Conservation (phyloP, 2,113 vertebrate genomes). For the Otocyon megalotis region DNA sequence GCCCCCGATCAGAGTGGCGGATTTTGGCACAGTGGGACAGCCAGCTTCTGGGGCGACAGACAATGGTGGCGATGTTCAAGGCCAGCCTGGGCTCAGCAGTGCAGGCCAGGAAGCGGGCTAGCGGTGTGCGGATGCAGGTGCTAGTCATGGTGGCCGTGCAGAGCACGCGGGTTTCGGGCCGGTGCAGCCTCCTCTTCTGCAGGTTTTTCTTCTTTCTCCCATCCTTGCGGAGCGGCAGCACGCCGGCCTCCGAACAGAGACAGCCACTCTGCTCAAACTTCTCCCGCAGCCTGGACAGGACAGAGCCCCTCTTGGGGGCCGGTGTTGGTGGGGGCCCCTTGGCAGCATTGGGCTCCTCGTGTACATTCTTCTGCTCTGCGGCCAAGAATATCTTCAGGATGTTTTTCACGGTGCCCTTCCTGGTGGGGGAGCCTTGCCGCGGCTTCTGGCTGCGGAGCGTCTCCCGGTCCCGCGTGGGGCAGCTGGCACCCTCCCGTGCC, state of each 20-base stretch:
- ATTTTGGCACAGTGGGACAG: slow-evolving; percentile 44
- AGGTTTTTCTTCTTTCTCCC: slow-evolving; percentile 58
- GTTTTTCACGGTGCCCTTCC: slow-evolving; percentile 88
- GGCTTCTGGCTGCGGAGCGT: slow-evolving; percentile 29
- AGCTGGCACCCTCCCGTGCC: slow-evolving; percentile 60
- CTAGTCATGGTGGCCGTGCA: slow-evolving; percentile 73
- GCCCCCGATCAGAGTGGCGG: background rate
- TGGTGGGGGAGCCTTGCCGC: slow-evolving; percentile 59
- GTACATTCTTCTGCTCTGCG: slow-evolving; percentile 82
- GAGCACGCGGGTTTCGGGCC: slow-evolving; percentile 79
- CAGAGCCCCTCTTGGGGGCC: slow-evolving; percentile 78
- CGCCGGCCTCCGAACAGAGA: slow-evolving; percentile 81
- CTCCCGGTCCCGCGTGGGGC: slow-evolving; percentile 19
- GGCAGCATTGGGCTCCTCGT: background rate
- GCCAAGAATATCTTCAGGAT: slow-evolving; percentile 91
- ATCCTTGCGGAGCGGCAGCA: slow-evolving; percentile 53
- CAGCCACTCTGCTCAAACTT: slow-evolving; percentile 89
- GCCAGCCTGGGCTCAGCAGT: slow-evolving; percentile 74
- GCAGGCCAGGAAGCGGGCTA: slow-evolving; percentile 82
- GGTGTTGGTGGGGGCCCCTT: slow-evolving; percentile 75
- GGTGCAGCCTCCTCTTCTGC: slow-evolving; percentile 74
- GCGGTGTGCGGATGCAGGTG: slow-evolving; percentile 72
- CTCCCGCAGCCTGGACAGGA: slow-evolving; percentile 89
- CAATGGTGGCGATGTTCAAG: slow-evolving; percentile 83
- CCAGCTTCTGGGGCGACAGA: slow-evolving; percentile 85